Evolutionary conservation across 2,797 vertebrate genomes (phyloP).

Genomic region (Neostethus bicornis): DNA sequence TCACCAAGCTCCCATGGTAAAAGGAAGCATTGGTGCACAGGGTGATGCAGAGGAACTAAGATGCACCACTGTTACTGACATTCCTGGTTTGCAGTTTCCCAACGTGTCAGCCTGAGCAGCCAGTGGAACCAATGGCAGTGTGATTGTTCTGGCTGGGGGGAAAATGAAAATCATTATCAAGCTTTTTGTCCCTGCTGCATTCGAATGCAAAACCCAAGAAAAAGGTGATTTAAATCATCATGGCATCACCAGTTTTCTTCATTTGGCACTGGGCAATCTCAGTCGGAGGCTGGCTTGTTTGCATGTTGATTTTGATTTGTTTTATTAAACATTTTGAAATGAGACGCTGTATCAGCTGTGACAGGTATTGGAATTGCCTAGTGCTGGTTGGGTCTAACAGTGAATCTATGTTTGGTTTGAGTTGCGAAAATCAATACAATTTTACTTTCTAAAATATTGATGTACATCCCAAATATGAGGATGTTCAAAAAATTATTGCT

Average conservation of each 20-base stretch:
- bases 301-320: slow-evolving; percentile 67
- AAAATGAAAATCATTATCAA: slow-evolving; percentile 82
- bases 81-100: slow-evolving; percentile 56
- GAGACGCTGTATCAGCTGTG: slow-evolving; percentile 55
- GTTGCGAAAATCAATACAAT: neutral
- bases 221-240: slow-evolving; percentile 71
- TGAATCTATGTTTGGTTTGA: slow-evolving; percentile 33
- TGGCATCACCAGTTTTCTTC: slow-evolving; percentile 46
- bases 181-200: slow-evolving; percentile 66
- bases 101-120: slow-evolving; percentile 64
- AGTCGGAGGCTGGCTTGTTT: slow-evolving; percentile 37
- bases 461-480: too few species aligned
- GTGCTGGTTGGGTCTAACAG: slow-evolving; percentile 16
- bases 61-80: slow-evolving; percentile 50
- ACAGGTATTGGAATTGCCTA: slow-evolving; percentile 40
- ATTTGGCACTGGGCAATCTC: slow-evolving; percentile 61
- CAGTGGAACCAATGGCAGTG: slow-evolving; percentile 71
- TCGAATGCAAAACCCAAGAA: slow-evolving; percentile 65
- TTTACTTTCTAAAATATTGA: too few species aligned
- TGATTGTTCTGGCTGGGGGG: slow-evolving; percentile 79
- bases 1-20: slow-evolving; percentile 29
- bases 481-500: too few species aligned
- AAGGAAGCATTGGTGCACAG: slow-evolving; percentile 30
- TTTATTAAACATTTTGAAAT: slow-evolving; percentile 59
- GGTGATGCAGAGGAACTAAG: slow-evolving; percentile 33